Conservation (phyloP, 2,888 invertebrate species). For the Eupsilia transversa region DNA sequence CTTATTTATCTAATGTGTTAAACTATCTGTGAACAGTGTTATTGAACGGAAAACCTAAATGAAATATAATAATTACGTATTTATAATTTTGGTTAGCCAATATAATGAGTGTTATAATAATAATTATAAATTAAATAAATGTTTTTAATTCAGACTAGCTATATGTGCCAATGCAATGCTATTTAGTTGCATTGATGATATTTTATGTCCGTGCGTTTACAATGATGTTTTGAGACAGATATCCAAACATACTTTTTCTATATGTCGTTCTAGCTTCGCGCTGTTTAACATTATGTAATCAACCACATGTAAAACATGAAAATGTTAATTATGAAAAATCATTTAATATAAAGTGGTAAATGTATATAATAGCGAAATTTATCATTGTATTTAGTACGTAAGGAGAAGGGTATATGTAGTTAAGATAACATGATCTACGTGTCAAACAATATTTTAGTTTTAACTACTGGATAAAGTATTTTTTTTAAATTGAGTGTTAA, state of each 20-base stretch:
- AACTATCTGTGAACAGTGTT: conserved; percentile 28
- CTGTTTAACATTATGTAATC: conserved; percentile 55
- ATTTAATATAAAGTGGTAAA: conserved; percentile 55
- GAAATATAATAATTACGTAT: conserved; percentile 33
- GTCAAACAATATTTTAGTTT: conserved; percentile 41
- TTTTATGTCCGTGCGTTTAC: conserved; percentile 46
- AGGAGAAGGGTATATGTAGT: conserved; percentile 66
- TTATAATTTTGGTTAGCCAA: conserved; percentile 48
- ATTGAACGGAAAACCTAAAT: conserved; percentile 31
- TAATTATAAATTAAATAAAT: conserved; percentile 48
- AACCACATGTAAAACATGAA: conserved; percentile 61
- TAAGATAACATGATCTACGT: conserved; percentile 40
- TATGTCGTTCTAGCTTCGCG: conserved; percentile 55
- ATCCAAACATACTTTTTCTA: conserved; percentile 41
- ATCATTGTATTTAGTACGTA: conserved; percentile 60
- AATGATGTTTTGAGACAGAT: conserved; percentile 51
- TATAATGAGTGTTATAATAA: conserved; percentile 54
- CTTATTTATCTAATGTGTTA: conserved; percentile 35
- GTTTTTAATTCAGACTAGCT: conserved; percentile 49
- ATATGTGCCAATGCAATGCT: conserved; percentile 40
- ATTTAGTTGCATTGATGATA: conserved; percentile 55
- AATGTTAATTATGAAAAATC: conserved; percentile 52
- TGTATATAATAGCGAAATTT: conserved; percentile 64
- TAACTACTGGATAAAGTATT: conserved; percentile 5
- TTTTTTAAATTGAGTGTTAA: neutral